Evolutionary conservation across 2,113 vertebrate genomes (phyloP), one percentile per base, ranked within the genome.

Genomic region (Corythaeola cristata): DNA sequence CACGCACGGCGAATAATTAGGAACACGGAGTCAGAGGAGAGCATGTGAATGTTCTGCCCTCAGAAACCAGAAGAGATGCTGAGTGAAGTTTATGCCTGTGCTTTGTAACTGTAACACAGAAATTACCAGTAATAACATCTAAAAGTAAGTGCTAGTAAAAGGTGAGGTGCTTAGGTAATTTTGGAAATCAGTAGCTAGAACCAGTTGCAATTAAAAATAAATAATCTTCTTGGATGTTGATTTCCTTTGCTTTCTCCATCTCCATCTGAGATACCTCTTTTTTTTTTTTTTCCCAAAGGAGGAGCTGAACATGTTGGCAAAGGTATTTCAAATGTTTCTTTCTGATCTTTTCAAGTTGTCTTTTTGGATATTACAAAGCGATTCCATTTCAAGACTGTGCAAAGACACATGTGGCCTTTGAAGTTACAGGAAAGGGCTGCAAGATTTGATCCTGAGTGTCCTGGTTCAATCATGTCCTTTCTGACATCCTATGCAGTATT

Each of bases 1-100:
- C 63, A 49, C 28, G 27, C 41, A 44, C 2, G 2, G 50, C 3
- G 2, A 90, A 32, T 87, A 85, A 78, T 67, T 63, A 64, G 60
- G 76, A 84, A 62, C 44, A 27, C 32, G 77, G 68, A 81, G 71
- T 89, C 69, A 85, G 71, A 76, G 77, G 69, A 82, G 84, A 88
- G 74, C 71, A 66, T 96, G 86, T 75, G 80, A 95, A 87, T 73
- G 83, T 89, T 82, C 66, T 85, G 69, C 69, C 80, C 55, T 79
- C 55, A 58, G 78, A 91, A 91, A 64, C 41, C 35, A 45, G 16
- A 7, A 77, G 53, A 55, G 28, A 39, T 89, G 32, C 56, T 69
- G 71, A 87, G 85, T 84, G 67, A 91, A 45, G 56, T 93, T 93
- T 93, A 47, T 94, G 59, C 82, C 47, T 66, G 45, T 88, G 71